These are phyloP conservation scores for Ptychobarbus kaznakovi DNA, from an alignment of 2,797 vertebrate species.

Conservation along the genomic window DNA sequence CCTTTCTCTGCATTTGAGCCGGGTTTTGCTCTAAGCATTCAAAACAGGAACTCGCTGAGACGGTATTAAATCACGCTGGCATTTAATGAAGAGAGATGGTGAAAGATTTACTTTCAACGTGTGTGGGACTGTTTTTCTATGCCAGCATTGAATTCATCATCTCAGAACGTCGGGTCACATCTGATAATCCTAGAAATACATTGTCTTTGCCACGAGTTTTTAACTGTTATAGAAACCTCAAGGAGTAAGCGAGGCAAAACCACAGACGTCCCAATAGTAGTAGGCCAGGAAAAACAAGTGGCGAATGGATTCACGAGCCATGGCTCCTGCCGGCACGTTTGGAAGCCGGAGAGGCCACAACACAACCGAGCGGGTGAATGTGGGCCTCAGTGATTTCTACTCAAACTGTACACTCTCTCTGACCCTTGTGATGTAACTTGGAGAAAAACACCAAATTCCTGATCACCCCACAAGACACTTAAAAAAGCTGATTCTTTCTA, in stretches of 20 bases:
- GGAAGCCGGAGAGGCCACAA: slow-evolving; percentile 24
- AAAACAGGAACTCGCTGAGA: slow-evolving; percentile 40
- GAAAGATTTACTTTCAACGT: slow-evolving; percentile 29
- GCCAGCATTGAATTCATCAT: slow-evolving; percentile 3
- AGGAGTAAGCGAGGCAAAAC: slow-evolving; percentile 29
- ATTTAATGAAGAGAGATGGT: slow-evolving; percentile 29
- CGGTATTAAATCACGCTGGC: slow-evolving; percentile 40
- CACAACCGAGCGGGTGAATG: slow-evolving; percentile 39
- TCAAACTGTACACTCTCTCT: slow-evolving; percentile 56
- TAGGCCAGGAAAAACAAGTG: slow-evolving; percentile 47
- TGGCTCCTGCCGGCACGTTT: slow-evolving; percentile 32
- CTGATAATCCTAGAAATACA: slow-evolving; percentile 34
- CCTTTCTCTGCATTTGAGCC: slow-evolving; percentile 22
- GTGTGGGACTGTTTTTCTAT: slow-evolving; percentile 16
- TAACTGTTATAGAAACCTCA: slow-evolving; percentile 23
- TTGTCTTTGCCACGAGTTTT: slow-evolving; percentile 17
- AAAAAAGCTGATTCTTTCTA: background rate
- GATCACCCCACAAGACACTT: background rate
- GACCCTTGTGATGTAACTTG: slow-evolving; percentile 40
- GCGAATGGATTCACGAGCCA: slow-evolving; percentile 5
- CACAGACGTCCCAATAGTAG: slow-evolving; percentile 9
- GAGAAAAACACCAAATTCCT: background rate
- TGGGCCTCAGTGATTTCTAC: slow-evolving; percentile 44
- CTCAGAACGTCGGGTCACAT: slow-evolving; percentile 3
- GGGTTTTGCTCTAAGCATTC: slow-evolving; percentile 28